Evolutionary conservation across 2,888 invertebrate genomes (phyloP).

Genomic region (Ypsolopha sequella): DNA sequence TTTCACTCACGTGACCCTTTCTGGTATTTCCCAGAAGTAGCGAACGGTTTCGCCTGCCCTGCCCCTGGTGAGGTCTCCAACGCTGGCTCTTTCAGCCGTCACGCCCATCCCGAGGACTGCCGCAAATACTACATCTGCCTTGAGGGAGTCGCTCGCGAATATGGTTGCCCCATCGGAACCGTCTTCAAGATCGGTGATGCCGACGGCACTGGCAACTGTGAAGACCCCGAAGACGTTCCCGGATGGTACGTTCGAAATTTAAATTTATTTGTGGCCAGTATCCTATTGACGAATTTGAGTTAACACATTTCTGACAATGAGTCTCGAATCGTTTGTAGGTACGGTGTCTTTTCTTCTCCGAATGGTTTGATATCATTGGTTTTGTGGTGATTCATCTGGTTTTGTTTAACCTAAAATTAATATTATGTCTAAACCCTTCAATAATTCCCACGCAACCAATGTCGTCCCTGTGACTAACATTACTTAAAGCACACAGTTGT

Average conservation of each 20-base stretch:
- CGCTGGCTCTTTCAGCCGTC: constrained; percentile 92
- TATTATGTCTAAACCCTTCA: constrained; percentile 26
- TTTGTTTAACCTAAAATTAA: constrained; percentile 17
- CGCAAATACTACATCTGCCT: constrained; percentile 96
- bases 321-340: constrained; percentile 30
- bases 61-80: constrained; percentile 85
- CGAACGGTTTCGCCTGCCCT: constrained; percentile 90
- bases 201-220: constrained; percentile 93
- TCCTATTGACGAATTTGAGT: constrained; percentile 23
- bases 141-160: constrained; percentile 91
- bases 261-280: neutral
- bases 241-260: constrained; percentile 82
- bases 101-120: constrained; percentile 95
- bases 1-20: constrained; percentile 41
- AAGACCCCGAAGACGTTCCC: constrained; percentile 95
- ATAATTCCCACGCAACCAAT: constrained; percentile 43
- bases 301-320: constrained; percentile 34
- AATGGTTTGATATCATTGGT: constrained; percentile 42
- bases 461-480: constrained; percentile 64
- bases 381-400: constrained; percentile 36
- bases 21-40: constrained; percentile 80
- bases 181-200: constrained; percentile 94
- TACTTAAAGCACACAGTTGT: constrained; percentile 18
- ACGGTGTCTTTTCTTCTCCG: constrained; percentile 31
- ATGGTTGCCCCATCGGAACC: constrained; percentile 95